Evolutionary conservation across 2,113 vertebrate species (phyloP), one percentile per base, ranked within the genome.

Genomic region (Microtus oregoni): DNA sequence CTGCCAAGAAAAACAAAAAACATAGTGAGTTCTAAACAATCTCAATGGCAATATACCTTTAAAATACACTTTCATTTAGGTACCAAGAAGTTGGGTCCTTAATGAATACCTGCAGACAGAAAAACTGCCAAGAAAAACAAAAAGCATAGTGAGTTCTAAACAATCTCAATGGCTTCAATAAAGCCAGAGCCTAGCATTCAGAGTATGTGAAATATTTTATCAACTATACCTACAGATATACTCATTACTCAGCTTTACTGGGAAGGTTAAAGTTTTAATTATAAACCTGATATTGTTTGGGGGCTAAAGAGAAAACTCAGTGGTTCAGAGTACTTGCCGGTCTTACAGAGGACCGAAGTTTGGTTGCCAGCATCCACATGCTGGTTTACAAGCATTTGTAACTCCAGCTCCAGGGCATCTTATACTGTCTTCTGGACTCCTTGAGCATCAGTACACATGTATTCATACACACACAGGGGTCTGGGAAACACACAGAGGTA

Each of bases 21-120:
- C 50, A 86, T 92, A 97, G 79, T 98, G 19, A 26, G 90, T 96
- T 98, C 86, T 90, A 78, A 98, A 96, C 94, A 98, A 90, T 52
- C 22, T 82, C 70, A 79, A 17, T 52, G 32, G 50, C 70, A 78
- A 97, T 97, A 98, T 96, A 98, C 96, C 96, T 98, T 98, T 98
- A 98, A 98, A 98, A 63, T 65, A 94, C 93, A 96, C 55, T 95
- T 98, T 97, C 75, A 91, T 97, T 98, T 96, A 91, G 91, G 89
- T 79, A 96, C 93, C 92, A 96, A 96, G 50, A 93, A 94, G n/a
- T 68, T 96, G 95, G 97, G 92, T 95, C 97, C 89, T 92, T 98
- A 98, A 97, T 98, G 73, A 95, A 98, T 92, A 86, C 65, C 63
- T 90, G 85, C 96, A 97, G 35, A 75, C 52, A 95, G 92, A 91